Evolutionary conservation across 1,140 invertebrate genomes (phyloP).

Genomic region (Magallana ariakensis): DNA sequence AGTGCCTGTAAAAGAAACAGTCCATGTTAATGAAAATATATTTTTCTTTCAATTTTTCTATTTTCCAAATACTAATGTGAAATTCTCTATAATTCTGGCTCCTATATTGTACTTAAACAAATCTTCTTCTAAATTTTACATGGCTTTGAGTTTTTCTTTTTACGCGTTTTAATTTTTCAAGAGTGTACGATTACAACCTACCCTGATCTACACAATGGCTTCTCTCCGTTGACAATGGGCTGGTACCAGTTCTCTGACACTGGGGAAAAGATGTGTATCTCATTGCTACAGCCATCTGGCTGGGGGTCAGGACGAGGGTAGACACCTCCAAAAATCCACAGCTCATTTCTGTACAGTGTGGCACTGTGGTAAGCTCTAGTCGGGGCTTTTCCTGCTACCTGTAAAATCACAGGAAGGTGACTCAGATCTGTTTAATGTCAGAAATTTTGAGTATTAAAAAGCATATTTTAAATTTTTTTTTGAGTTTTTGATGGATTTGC

Average conservation of each 20-base stretch:
- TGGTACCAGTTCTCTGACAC: slow-evolving; percentile 77
- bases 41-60: neutral
- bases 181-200: slow-evolving; percentile 44
- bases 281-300: slow-evolving; percentile 78
- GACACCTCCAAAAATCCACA: slow-evolving; percentile 79
- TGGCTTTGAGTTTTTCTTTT: too few relatives aligned
- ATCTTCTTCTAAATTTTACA: too few relatives aligned
- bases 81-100: too few relatives aligned
- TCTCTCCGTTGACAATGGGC: slow-evolving; percentile 76
- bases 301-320: slow-evolving; percentile 76
- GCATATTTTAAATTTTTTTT: too few relatives aligned
- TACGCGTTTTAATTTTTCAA: too few relatives aligned
- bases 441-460: too few relatives aligned
- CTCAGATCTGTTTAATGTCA: neutral
- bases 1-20: slow-evolving; percentile 70
- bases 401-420: slow-evolving; percentile 9
- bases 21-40: neutral
- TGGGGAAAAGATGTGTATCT: slow-evolving; percentile 77
- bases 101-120: too few relatives aligned
- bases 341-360: slow-evolving; percentile 76
- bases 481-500: too few relatives aligned
- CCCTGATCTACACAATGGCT: slow-evolving; percentile 76
- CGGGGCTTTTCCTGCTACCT: slow-evolving; percentile 77
- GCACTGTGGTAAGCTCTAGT: slow-evolving; percentile 77
- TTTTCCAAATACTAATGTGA: too few relatives aligned